Evolutionary conservation across 2,113 vertebrate genomes (phyloP), one percentile per base, ranked within the genome.

Genomic region (Apteryx mantelli): DNA sequence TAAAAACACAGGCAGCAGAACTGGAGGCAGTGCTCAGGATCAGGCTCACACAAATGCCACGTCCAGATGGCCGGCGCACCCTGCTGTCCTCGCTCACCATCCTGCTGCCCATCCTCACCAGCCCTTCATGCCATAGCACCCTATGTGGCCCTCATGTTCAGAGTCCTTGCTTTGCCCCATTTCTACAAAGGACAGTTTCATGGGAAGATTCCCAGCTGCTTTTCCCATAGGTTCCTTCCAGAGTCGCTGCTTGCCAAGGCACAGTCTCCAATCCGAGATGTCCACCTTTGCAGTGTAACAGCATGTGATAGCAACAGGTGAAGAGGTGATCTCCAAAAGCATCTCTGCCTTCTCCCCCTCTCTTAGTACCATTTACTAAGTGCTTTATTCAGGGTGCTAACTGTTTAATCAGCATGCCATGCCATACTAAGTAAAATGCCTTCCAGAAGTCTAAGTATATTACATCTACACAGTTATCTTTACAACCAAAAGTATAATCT

Each of bases 201-300:
- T 7, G 56, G 56, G 56, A 60, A 32, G 56, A 60, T 60, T 60
- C 56, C 56, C 56, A 60, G 56, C 30, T 60, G 56, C 56, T 34
- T 60, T 16, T 60, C 30, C 56, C 32, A 34, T 18, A 60, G 56
- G 56, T 19, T 60, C 56, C 56, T 19, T 34, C 28, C 56, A 19
- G 56, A 30, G 30, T 58, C 1, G 1, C 34, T 10, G 9, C 1
- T 70, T 55, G 69, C 75, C 69, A 22, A 32, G 14, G 1, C n/a
- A 21, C 1, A 1, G 18, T 8, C 55, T 75, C 69, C 69, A 40
- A n/a, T 7, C 17, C 1, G 2, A 58, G 48, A 36, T 11, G 24
- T 53, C 34, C n/a, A 9, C 42, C 1, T 1, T 18, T 28, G 40
- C 34, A 18, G 5, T 3, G 10, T 10, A 30, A n/a, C 0, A 0